Evolutionary conservation across 2,797 vertebrate species (phyloP).

Genomic region (Glyptemys insculpta): DNA sequence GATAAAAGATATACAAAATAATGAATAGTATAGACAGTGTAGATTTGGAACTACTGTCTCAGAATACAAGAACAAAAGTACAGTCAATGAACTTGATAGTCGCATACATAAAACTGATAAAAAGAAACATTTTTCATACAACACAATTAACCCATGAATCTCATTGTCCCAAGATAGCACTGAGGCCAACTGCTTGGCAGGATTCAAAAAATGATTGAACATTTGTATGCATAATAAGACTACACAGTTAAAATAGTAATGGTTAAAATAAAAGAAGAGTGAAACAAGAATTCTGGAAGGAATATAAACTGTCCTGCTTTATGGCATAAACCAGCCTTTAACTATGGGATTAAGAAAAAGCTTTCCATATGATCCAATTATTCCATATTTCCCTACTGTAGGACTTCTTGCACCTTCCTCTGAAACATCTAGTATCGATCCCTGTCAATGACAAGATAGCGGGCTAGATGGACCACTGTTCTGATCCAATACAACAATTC

Average conservation of each 20-base stretch:
- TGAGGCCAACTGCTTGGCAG: not conserved
- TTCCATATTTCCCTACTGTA: not conserved
- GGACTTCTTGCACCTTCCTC: not conserved
- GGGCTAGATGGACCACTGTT: not conserved
- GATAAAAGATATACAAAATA: slow-evolving; percentile 14
- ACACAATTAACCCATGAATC: not conserved
- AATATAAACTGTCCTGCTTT: not conserved
- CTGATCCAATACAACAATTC: not conserved
- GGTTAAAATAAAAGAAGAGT: not conserved
- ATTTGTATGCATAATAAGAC: slow-evolving; percentile 1
- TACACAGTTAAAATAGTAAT: not conserved
- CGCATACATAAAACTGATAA: not conserved
- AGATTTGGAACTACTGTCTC: slow-evolving; percentile 37
- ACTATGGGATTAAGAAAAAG: not conserved
- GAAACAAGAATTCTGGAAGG: not conserved
- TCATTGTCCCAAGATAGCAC: not conserved
- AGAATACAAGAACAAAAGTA: slow-evolving; percentile 10
- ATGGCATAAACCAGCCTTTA: not conserved
- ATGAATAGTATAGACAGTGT: not conserved
- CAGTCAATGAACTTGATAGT: slow-evolving; percentile 10
- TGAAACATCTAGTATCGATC: not conserved
- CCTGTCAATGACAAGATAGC: not conserved
- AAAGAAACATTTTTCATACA: not conserved
- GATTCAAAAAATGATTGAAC: not conserved
- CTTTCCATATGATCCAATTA: not conserved